Base-by-base conservation (phyloP, 2,888 invertebrate species). In the Drosophila macrospina region DNA sequence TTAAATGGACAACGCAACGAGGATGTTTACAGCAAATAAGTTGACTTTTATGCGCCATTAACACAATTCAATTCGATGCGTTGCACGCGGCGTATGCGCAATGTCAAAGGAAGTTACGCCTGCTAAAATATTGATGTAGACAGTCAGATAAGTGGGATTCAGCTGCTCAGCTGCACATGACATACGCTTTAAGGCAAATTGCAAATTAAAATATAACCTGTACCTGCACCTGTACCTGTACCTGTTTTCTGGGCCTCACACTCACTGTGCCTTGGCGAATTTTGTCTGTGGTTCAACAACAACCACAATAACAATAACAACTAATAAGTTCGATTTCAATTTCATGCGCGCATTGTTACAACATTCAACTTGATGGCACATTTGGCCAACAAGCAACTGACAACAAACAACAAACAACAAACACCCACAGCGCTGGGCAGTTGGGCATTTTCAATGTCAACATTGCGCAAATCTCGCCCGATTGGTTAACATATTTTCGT, bases 401-500 rank as follows among this genome's bases (percentile, higher is more conserved):
- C n/a, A n/a, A n/a, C n/a, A n/a, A n/a, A n/a, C n/a, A n/a, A n/a
- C n/a, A n/a, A n/a, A n/a, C n/a, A n/a, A n/a, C 60, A 66, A 73
- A 81, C 81, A 80, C 80, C 80, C 78, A 75, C 83, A 57, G 51
- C 44, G 50, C 24, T 64, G 51, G 74, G 59, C 65, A 67, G 77
- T 60, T 77, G 74, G 67, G 72, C 78, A 84, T 80, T 78, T 86
- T 86, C 86, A 86, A 86, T 86, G 86, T 87, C 86, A 86, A 51
- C 69, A 44, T 85, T 86, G 85, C 80, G 85, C 74, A 86, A 80
- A 75, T 71, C 73, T 78, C 64, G 69, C 64, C 68, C 63, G 57
- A 48, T 74, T 68, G 71, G 68, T 47, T 67, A 69, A 54, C 61
- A 16, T 42, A 45, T 56, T 37, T 44, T 11, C n/a, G 30, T 39